These are phyloP conservation scores for Epirrhoe tristata DNA, from an alignment of 2,888 invertebrate species.

Conservation along the genomic window DNA sequence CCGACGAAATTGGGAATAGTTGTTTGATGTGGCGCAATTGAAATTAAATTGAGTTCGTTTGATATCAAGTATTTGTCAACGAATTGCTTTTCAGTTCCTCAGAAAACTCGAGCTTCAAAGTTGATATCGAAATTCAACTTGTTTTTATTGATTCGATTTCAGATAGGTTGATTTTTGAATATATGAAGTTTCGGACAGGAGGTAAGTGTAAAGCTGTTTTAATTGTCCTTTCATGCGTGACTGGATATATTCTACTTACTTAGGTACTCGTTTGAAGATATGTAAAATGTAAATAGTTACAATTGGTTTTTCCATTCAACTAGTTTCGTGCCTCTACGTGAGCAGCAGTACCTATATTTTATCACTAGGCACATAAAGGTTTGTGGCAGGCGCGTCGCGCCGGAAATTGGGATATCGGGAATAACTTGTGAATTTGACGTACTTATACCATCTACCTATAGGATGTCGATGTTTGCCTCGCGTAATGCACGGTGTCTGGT, in stretches of 20 bases:
- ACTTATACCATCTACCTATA: conserved; percentile 41
- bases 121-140: background rate
- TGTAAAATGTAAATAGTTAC: background rate
- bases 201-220: too few relatives aligned
- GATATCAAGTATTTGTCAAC: conserved; percentile 24
- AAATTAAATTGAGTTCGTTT: conserved; percentile 17
- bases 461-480: conserved; percentile 38
- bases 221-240: too few relatives aligned
- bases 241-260: too few relatives aligned
- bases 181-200: background rate
- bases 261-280: background rate
- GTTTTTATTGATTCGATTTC: background rate
- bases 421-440: conserved; percentile 65
- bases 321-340: conserved; percentile 20
- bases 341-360: conserved; percentile 60
- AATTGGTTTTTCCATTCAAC: background rate
- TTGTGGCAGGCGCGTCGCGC: conserved; percentile 48
- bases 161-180: background rate
- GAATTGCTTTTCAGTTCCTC: background rate
- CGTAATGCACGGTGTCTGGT: conserved; percentile 21
- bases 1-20: conserved; percentile 29
- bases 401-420: conserved; percentile 68
- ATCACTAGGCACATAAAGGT: conserved; percentile 49
- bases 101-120: background rate
- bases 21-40: conserved; percentile 17